phyloP scores from a whole-genome alignment of 2,888 invertebrate genomes.

The Omphaloscelis lunosa region DNA sequence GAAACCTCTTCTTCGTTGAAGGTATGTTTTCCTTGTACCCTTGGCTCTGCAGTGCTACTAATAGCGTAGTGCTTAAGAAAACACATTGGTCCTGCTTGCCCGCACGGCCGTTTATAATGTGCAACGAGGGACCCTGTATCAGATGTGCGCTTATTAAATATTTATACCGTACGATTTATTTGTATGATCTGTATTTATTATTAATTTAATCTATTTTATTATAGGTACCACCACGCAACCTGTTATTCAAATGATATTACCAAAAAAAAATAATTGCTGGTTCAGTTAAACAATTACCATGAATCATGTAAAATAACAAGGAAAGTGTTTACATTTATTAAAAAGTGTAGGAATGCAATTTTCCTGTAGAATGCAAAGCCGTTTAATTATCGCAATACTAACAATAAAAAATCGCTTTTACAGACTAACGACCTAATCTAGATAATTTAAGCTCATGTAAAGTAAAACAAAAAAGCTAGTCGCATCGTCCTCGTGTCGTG shows the following conservation, averaged over 20 bases:
- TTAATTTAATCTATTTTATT: background rate
- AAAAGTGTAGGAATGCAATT: background rate
- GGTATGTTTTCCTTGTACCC: constrained; percentile 6
- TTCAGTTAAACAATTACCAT: background rate
- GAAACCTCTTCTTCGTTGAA: background rate
- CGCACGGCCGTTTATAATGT: constrained; percentile 53
- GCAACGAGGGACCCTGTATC: constrained; percentile 33
- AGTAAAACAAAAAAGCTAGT: background rate
- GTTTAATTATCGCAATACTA: background rate
- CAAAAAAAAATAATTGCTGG: too few relatives aligned
- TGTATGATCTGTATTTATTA: background rate
- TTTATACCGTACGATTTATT: constrained; percentile 57
- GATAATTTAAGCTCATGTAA: background rate
- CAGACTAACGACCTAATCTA: background rate
- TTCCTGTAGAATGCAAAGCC: background rate
- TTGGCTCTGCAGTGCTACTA: constrained; percentile 14
- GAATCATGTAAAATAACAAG: background rate
- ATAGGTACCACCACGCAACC: background rate
- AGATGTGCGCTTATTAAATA: constrained; percentile 63
- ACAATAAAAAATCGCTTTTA: background rate
- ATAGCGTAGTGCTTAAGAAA: constrained; percentile 22
- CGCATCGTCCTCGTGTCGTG: constrained; percentile 58
- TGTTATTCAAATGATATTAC: too few relatives aligned
- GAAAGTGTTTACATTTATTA: background rate
- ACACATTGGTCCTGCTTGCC: constrained; percentile 42